Evolutionary conservation across 2,113 vertebrate genomes (phyloP).

Genomic region (Amazona guildingii): DNA sequence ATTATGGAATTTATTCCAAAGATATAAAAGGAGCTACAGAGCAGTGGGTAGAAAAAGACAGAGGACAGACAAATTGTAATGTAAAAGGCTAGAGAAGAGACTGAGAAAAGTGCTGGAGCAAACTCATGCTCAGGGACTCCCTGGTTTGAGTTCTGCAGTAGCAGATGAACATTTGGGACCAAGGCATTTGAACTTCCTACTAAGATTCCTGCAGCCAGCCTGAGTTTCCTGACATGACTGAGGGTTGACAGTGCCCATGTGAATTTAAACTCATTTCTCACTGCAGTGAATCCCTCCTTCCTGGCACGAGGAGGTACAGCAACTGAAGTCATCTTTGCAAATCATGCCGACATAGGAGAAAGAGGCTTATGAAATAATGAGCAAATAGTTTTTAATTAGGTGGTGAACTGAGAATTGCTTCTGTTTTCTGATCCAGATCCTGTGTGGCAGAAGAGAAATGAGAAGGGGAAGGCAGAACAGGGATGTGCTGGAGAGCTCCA

Average conservation of each 20-base stretch:
- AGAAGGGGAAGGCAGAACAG: neutral
- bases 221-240: slow-evolving; percentile 12
- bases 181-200: neutral
- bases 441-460: neutral
- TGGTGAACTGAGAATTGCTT: neutral
- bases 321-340: slow-evolving; percentile 12
- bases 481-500: neutral
- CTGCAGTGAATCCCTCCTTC: neutral
- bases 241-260: neutral
- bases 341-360: neutral
- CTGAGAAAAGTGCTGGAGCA: neutral
- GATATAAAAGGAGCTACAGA: neutral
- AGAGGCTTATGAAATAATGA: neutral
- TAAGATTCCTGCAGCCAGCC: neutral
- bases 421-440: neutral
- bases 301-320: neutral
- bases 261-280: slow-evolving; percentile 49
- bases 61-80: neutral
- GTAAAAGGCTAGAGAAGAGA: neutral
- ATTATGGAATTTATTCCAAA: neutral
- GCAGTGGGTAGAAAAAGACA: neutral
- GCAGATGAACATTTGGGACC: neutral
- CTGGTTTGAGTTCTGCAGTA: neutral
- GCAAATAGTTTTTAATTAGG: slow-evolving; percentile 15
- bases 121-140: neutral